phyloP scores from a whole-genome alignment of 2,888 invertebrate species.

The Amphimallon solstitiale region DNA sequence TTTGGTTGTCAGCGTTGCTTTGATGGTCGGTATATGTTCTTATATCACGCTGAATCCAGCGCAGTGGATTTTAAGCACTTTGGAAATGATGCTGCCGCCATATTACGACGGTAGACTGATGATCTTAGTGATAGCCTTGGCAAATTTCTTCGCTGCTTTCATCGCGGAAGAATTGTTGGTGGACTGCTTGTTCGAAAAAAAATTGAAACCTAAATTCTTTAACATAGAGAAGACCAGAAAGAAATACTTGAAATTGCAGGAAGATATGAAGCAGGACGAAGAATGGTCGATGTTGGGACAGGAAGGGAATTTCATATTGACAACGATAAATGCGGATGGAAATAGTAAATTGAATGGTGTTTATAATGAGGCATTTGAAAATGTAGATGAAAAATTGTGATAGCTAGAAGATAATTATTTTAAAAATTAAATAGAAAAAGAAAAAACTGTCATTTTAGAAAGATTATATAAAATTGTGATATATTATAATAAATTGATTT shows the following conservation, averaged over 20 bases:
- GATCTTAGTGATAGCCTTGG: conserved; percentile 65
- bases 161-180: conserved; percentile 69
- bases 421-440: background rate
- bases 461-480: too few species aligned
- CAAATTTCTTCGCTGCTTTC: conserved; percentile 67
- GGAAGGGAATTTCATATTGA: background rate
- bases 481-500: too few species aligned
- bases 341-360: background rate
- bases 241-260: conserved; percentile 24
- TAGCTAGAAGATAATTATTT: background rate
- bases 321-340: background rate
- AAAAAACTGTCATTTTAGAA: too few species aligned
- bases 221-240: conserved; percentile 44
- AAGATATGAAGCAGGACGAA: conserved; percentile 10
- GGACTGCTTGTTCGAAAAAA: conserved; percentile 68
- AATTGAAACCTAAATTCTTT: conserved; percentile 64
- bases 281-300: background rate
- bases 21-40: conserved; percentile 64
- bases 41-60: conserved; percentile 66
- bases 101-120: conserved; percentile 60
- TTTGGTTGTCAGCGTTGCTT: conserved; percentile 64
- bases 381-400: conserved; percentile 9
- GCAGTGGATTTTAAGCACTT: conserved; percentile 63
- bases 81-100: conserved; percentile 76
- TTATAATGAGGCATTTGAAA: conserved; percentile 24